Conservation (phyloP, 2,797 vertebrate genomes). For the Parotocinclus haroldoi region DNA sequence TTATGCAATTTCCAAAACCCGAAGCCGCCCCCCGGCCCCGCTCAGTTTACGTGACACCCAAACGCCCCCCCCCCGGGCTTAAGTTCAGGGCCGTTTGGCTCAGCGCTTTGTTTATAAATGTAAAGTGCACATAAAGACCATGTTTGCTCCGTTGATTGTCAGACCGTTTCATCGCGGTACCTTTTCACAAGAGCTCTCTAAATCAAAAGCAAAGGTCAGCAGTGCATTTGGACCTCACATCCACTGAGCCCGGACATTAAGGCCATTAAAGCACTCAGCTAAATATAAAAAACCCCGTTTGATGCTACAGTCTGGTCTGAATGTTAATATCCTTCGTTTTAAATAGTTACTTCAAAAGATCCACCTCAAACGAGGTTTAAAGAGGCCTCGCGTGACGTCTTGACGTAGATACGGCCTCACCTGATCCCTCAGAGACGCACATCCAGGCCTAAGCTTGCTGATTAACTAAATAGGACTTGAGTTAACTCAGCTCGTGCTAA, state of each 20-base stretch:
- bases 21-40: neutral
- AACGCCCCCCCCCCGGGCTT: slow-evolving; percentile 8
- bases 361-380: too few species aligned
- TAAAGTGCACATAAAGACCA: slow-evolving; percentile 35
- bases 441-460: too few species aligned
- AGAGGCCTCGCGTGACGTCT: too few species aligned
- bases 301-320: neutral
- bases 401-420: too few species aligned
- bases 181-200: neutral
- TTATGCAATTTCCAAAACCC: slow-evolving; percentile 5
- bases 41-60: neutral
- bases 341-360: too few species aligned
- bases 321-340: too few species aligned
- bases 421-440: too few species aligned
- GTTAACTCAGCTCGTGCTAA: too few species aligned
- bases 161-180: neutral
- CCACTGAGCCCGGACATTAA: neutral
- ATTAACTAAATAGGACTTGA: too few species aligned
- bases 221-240: slow-evolving; percentile 23
- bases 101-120: slow-evolving; percentile 19
- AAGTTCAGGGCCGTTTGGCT: slow-evolving; percentile 30
- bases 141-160: slow-evolving; percentile 9
- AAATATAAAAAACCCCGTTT: neutral
- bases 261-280: neutral
- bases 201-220: slow-evolving; percentile 22